Percentiles rank a stretch among this genome's conserved stretches.
Conservation (phyloP, 1,140 invertebrate species). For the Drosophila busckii region DNA sequence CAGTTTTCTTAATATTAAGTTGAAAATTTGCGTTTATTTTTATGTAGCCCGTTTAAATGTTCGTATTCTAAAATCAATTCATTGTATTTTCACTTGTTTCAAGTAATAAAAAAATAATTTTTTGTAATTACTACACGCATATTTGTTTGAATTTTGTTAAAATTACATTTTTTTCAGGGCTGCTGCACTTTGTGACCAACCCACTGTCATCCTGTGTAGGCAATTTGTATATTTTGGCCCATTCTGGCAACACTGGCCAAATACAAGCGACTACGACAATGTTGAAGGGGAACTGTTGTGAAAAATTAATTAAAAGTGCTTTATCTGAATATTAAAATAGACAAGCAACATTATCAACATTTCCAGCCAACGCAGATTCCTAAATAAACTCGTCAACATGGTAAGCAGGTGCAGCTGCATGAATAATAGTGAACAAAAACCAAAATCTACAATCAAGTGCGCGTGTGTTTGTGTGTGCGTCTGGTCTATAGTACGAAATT, state of each 20-base stretch:
- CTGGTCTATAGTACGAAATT: conserved; percentile 26
- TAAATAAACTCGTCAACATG: conserved; percentile 63
- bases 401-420: conserved; percentile 27
- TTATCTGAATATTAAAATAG: conserved; percentile 33
- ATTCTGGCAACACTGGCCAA: conserved; percentile 12
- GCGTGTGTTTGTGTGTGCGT: not conserved
- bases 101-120: no score
- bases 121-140: no score
- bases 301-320: conserved; percentile 62
- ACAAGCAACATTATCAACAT: conserved; percentile 49
- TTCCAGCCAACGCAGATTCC: conserved; percentile 55
- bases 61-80: no score
- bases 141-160: no score
- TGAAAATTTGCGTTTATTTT: no score
- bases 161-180: no score
- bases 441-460: conserved; percentile 19
- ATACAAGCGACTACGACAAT: conserved; percentile 53
- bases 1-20: no score
- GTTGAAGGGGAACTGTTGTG: conserved; percentile 40
- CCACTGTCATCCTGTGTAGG: no score
- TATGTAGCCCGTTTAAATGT: no score
- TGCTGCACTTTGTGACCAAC: no score
- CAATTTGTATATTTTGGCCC: no score
- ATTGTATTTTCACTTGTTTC: no score
- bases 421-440: conserved; percentile 5